Evolutionary conservation across 2,113 vertebrate genomes (phyloP).

Genomic region (Aythya baeri): DNA sequence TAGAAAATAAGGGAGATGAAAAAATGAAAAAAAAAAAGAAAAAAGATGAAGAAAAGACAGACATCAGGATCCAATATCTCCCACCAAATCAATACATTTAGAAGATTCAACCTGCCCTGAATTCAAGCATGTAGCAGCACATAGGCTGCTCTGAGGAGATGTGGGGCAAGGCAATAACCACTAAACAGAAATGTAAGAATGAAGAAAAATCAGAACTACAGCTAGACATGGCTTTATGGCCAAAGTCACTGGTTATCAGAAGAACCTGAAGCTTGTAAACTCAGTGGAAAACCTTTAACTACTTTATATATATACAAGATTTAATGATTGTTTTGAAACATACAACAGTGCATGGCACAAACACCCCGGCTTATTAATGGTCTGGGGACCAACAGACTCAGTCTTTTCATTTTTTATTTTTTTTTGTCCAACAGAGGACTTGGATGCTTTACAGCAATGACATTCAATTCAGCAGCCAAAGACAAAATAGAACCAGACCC

Average conservation of each 20-base stretch:
- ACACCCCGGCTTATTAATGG: not conserved
- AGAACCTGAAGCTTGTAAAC: not conserved
- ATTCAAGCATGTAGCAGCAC: not conserved
- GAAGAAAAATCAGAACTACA: not conserved
- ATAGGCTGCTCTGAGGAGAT: not conserved
- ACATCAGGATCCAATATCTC: not conserved
- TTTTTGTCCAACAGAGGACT: not conserved
- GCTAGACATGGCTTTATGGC: not conserved
- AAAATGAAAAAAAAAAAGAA: not conserved
- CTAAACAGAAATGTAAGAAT: not conserved
- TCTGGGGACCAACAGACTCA: not conserved
- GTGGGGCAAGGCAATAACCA: not conserved
- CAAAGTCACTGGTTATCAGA: not conserved
- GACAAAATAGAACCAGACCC: constrained; percentile 3
- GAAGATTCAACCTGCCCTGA: not conserved
- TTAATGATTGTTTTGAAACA: not conserved
- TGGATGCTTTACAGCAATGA: not conserved
- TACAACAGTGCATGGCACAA: not conserved
- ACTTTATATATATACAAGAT: not conserved
- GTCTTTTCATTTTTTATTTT: not conserved
- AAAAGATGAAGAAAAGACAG: not conserved
- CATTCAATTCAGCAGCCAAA: constrained; percentile 11
- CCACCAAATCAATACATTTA: not conserved
- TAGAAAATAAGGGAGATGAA: not conserved
- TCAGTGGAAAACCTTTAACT: not conserved